A percentile compares a stretch with the other conserved stretches of the same genome.
These are phyloP conservation scores for Neria commutata DNA, from an alignment of 2,888 invertebrate species.

Conservation along the genomic window DNA sequence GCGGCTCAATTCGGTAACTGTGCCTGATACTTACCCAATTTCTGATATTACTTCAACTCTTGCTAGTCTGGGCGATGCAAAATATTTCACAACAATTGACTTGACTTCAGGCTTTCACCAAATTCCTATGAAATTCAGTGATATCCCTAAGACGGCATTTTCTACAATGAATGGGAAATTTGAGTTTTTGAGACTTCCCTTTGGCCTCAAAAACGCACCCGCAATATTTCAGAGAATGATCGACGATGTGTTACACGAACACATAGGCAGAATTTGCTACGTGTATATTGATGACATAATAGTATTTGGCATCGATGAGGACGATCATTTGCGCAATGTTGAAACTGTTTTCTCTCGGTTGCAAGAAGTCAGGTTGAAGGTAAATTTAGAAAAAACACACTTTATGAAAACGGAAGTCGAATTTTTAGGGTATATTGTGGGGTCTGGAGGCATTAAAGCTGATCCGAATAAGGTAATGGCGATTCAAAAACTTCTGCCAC, in stretches of 20 bases:
- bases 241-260: slow-evolving; percentile 13
- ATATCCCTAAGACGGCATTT: neutral
- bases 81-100: slow-evolving; percentile 23
- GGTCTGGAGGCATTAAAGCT: slow-evolving; percentile 10
- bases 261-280: slow-evolving; percentile 9
- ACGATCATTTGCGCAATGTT: slow-evolving; percentile 16
- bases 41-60: slow-evolving; percentile 30
- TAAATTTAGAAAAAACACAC: slow-evolving; percentile 18
- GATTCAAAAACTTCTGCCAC: slow-evolving; percentile 15
- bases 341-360: slow-evolving; percentile 9
- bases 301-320: slow-evolving; percentile 7
- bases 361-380: slow-evolving; percentile 13
- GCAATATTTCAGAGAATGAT: slow-evolving; percentile 22
- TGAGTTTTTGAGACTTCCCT: slow-evolving; percentile 11
- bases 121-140: neutral
- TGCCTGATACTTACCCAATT: slow-evolving; percentile 31
- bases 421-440: slow-evolving; percentile 23
- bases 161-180: slow-evolving; percentile 6
- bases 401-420: slow-evolving; percentile 19
- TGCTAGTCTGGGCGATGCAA: slow-evolving; percentile 31
- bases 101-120: slow-evolving; percentile 3
- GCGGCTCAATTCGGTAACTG: slow-evolving; percentile 32
- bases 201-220: neutral
- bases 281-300: slow-evolving; percentile 17
- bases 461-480: slow-evolving; percentile 19